These are phyloP conservation scores for Tupaia chinensis DNA, from an alignment of 2,113 vertebrate species.

Conservation along the genomic window DNA sequence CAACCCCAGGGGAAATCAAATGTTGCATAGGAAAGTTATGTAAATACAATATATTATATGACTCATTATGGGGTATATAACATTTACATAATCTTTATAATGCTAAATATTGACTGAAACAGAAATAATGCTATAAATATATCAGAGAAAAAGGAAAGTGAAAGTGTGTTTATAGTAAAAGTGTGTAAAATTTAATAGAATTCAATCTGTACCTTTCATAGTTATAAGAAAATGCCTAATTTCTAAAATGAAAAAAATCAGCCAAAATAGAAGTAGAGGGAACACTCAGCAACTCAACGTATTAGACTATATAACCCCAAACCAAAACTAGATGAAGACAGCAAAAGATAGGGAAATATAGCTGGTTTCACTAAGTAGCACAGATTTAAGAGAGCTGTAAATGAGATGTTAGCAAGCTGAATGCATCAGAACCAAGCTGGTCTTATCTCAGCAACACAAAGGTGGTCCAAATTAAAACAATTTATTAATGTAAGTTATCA, in stretches of 20 bases:
- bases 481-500: not conserved
- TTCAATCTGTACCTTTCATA: not conserved
- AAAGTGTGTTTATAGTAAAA: not conserved
- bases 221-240: slow-evolving; percentile 14
- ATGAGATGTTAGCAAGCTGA: not conserved
- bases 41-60: not conserved
- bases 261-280: not conserved
- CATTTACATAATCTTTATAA: slow-evolving; percentile 33
- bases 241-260: slow-evolving; percentile 47
- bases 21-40: not conserved
- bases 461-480: not conserved
- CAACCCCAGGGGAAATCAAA: not conserved
- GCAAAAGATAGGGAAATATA: not conserved
- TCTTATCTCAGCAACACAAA: not conserved
- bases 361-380: not conserved
- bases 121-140: not conserved
- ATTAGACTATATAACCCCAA: not conserved
- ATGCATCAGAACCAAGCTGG: not conserved
- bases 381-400: not conserved
- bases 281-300: not conserved
- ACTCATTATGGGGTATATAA: not conserved
- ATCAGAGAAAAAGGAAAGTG: not conserved
- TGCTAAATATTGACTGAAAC: not conserved
- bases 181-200: not conserved
- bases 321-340: not conserved